Evolutionary conservation across 1,140 invertebrate genomes (phyloP).

Genomic region (Euura saliciscinereae): DNA sequence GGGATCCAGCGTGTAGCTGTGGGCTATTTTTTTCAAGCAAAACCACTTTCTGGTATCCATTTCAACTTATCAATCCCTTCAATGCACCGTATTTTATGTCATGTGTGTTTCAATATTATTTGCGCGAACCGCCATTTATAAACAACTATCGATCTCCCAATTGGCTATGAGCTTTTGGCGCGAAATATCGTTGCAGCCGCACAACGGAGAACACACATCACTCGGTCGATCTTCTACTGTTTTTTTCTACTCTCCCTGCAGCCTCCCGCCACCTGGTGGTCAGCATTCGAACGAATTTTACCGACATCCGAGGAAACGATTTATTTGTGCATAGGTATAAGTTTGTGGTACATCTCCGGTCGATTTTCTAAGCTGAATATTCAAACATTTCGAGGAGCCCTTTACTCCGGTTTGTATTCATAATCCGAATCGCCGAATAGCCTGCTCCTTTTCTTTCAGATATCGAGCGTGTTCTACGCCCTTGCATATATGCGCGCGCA

Average conservation of each 20-base stretch:
- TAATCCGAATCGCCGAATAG: no score
- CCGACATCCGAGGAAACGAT: no score
- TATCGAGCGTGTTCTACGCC: no score
- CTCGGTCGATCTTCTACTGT: no score
- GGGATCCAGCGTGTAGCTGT: background rate
- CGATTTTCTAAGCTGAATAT: no score
- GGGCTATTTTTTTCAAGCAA: background rate
- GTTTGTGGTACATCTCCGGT: no score
- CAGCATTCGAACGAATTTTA: background rate
- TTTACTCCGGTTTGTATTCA: no score
- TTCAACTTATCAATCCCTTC: background rate
- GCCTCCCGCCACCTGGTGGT: background rate
- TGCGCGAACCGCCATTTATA: conserved; percentile 3
- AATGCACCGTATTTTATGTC: no score
- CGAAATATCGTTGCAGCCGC: background rate
- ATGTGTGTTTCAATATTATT: background rate
- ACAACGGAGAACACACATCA: no score
- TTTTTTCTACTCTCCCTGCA: background rate
- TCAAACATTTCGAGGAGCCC: no score
- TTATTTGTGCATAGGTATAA: no score
- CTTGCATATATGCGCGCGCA: conserved; percentile 4
- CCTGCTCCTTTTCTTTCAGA: no score
- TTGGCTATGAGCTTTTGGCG: background rate
- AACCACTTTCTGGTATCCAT: background rate
- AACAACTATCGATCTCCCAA: background rate